Conservation (phyloP, 2,888 invertebrate genomes). For the Notocelia uddmanniana region DNA sequence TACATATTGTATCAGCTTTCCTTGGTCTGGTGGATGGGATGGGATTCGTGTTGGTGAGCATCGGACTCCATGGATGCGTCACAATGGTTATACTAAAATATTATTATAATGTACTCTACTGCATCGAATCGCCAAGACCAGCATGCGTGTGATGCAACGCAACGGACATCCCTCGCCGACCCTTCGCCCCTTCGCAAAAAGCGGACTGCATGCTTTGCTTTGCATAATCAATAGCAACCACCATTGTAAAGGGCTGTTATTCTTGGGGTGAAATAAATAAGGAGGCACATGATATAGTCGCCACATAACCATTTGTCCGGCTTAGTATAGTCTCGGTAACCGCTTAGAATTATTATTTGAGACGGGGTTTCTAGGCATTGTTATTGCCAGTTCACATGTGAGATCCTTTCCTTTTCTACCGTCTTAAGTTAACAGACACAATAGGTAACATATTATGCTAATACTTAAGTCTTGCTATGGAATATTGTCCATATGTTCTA, state of each 20-base stretch:
- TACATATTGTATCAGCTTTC: background rate
- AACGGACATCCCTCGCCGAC: constrained; percentile 63
- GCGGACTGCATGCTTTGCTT: constrained; percentile 77
- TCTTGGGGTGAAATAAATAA: constrained; percentile 55
- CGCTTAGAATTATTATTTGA: constrained; percentile 33
- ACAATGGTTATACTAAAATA: constrained; percentile 4
- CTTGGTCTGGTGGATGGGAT: background rate
- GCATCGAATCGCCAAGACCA: constrained; percentile 39
- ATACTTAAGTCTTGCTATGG: background rate
- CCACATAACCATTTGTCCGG: constrained; percentile 40
- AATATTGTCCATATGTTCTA: background rate
- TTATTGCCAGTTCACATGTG: constrained; percentile 3
- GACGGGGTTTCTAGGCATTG: constrained; percentile 26
- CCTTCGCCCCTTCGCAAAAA: constrained; percentile 73
- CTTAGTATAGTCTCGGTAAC: constrained; percentile 21
- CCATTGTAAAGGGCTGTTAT: constrained; percentile 62
- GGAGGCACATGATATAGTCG: constrained; percentile 36
- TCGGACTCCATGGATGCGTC: background rate
- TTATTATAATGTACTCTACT: constrained; percentile 7
- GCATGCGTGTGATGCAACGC: constrained; percentile 40
- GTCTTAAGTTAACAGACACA: background rate
- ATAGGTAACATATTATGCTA: background rate
- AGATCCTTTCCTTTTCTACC: background rate
- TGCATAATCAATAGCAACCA: constrained; percentile 80
- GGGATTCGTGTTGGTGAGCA: no score